These are phyloP conservation scores for Tridacna gigas DNA, from an alignment of 2,888 invertebrate species.

Conservation along the genomic window DNA sequence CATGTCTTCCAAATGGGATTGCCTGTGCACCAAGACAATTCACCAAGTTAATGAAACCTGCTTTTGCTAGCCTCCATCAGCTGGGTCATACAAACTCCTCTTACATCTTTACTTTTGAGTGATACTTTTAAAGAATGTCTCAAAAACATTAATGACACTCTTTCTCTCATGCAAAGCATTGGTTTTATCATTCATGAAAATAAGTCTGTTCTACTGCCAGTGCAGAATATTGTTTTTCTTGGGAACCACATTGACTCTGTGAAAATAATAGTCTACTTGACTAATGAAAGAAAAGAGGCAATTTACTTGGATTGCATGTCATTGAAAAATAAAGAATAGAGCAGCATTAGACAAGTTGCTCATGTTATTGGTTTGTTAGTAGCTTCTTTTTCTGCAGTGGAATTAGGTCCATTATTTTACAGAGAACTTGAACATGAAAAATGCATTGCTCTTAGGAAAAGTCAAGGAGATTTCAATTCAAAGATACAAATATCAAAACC, in stretches of 20 bases:
- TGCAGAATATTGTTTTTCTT: constrained; percentile 38
- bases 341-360: constrained; percentile 21
- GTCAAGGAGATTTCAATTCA: constrained; percentile 3
- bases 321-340: not conserved
- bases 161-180: not conserved
- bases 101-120: not conserved
- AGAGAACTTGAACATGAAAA: constrained; percentile 29
- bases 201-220: constrained; percentile 52
- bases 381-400: constrained; percentile 32
- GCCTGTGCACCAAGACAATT: constrained; percentile 53
- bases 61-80: constrained; percentile 50
- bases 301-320: not conserved
- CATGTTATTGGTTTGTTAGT: constrained; percentile 29
- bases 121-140: not conserved
- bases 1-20: constrained; percentile 61
- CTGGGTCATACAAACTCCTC: constrained; percentile 36
- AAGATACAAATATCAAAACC: not conserved
- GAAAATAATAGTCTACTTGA: constrained; percentile 53
- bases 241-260: constrained; percentile 57
- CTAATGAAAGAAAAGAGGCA: constrained; percentile 19
- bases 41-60: too few relatives aligned
- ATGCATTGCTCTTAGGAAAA: not conserved
- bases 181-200: constrained; percentile 14
- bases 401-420: constrained; percentile 28
- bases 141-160: not conserved